These are phyloP conservation scores for Apoderus coryli DNA, from an alignment of 2,888 invertebrate species.

Conservation along the genomic window DNA sequence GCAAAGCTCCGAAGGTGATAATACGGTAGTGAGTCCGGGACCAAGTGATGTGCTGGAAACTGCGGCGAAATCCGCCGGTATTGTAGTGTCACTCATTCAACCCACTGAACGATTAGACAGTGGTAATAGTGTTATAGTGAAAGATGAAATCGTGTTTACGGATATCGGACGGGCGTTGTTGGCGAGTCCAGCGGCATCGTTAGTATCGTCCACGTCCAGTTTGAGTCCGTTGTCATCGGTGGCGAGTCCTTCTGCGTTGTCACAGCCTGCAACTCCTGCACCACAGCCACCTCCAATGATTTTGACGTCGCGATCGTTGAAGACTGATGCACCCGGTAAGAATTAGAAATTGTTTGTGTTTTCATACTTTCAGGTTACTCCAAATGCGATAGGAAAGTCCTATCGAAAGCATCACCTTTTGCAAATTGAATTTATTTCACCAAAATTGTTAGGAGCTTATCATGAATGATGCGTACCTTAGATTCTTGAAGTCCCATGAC, in stretches of 20 bases:
- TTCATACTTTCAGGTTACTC: too few relatives aligned
- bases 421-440: too few relatives aligned
- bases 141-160: neutral
- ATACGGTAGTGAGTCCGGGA: constrained; percentile 33
- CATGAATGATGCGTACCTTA: too few relatives aligned
- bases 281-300: constrained; percentile 39
- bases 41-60: constrained; percentile 44
- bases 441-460: too few relatives aligned
- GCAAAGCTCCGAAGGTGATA: constrained; percentile 60
- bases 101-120: constrained; percentile 31
- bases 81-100: constrained; percentile 52
- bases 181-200: too few relatives aligned
- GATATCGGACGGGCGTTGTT: neutral
- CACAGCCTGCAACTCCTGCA: constrained; percentile 39
- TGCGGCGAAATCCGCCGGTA: constrained; percentile 50
- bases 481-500: too few relatives aligned
- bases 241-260: constrained; percentile 39
- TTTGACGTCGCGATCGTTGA: constrained; percentile 29
- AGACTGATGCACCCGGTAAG: constrained; percentile 43
- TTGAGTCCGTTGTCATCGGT: constrained; percentile 51
- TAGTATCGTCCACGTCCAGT: constrained; percentile 51
- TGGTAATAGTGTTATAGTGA: neutral
- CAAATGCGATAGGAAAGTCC: too few relatives aligned
- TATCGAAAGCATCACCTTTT: too few relatives aligned
- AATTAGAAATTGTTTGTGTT: too few relatives aligned